Evolutionary conservation across 1,140 invertebrate genomes (phyloP).

Genomic region (Leptopilina clavipes): DNA sequence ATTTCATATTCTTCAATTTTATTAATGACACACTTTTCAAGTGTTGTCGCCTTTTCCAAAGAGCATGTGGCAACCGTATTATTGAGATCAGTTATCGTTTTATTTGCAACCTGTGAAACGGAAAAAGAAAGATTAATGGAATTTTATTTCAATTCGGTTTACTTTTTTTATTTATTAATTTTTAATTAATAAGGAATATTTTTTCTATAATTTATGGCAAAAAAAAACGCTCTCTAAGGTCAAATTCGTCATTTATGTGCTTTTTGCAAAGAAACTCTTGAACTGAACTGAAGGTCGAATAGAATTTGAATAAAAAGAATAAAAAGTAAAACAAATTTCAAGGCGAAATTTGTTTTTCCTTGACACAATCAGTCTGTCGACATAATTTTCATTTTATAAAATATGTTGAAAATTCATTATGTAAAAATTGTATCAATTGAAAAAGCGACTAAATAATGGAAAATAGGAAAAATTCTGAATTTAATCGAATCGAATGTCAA

Average conservation of each 20-base stretch:
- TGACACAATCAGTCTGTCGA: too few species aligned
- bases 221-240: background rate
- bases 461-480: background rate
- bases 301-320: too few species aligned
- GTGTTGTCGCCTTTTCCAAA: background rate
- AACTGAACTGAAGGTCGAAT: background rate
- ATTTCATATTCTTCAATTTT: constrained; percentile 13
- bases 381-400: too few species aligned
- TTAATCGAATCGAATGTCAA: background rate
- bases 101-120: background rate
- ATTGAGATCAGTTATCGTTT: background rate
- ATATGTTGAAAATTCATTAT: too few species aligned
- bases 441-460: too few species aligned
- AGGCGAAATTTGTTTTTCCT: background rate
- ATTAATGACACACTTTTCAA: background rate
- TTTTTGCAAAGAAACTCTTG: background rate
- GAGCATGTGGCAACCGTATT: background rate
- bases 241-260: background rate
- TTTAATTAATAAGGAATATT: too few species aligned
- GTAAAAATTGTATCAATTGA: too few species aligned
- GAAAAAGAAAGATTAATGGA: background rate
- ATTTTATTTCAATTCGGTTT: too few species aligned
- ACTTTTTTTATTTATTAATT: too few species aligned
- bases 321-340: too few species aligned
- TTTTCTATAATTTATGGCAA: background rate